Base-by-base conservation (phyloP, 2,888 invertebrate genomes). In the Harpagoxenus sublaevis region DNA sequence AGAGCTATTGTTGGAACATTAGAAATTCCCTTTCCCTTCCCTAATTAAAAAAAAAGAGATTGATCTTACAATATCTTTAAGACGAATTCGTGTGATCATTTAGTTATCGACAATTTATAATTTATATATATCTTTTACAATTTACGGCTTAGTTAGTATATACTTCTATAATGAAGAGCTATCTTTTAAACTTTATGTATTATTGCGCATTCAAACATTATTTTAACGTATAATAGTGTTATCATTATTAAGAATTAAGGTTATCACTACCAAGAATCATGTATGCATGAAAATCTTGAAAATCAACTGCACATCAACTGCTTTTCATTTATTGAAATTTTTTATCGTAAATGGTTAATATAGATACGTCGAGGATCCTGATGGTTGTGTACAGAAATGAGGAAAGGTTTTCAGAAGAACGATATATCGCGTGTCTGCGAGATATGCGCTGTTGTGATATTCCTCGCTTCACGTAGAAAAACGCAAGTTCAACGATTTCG, bases 401-500 rank as follows among this genome's bases (percentile, higher is more conserved):
- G 23, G 8, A 42, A 48, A 6, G 0, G 12, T 74, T 15, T 57
- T 55, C 15, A 23, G 39, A 57, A 28, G 31, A 62, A 35, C 71
- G 55, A 71, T 39, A 15, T 35, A n/a, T 31, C 23, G 42, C 60
- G 62, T 60, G 48, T 31, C 12, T 23, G 48, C 23, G 48, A 62
- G 45, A 60, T 45, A n/a, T 35, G 23, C 70, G 51, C 15, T n/a
- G n/a, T 35, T 35, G 15, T 15, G 28, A n/a, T 48, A 48, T 62
- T 15, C 6, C 45, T 51, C 12, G 10, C 35, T n/a, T 62, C 51
- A 18, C 28, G 6, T 18, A 28, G 23, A 23, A 42, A 77, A 77
- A 77, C 15, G 66, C 77, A 53, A 66, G 42, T 42, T 45, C 55
- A 39, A 23, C 35, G 75, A 75, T 18, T 55, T 78, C 9, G 68